Percentiles rank a stretch among this genome's conserved stretches.
These are phyloP conservation scores for Tetraneura akinire DNA, from an alignment of 1,140 invertebrate genomes.

Conservation along the genomic window DNA sequence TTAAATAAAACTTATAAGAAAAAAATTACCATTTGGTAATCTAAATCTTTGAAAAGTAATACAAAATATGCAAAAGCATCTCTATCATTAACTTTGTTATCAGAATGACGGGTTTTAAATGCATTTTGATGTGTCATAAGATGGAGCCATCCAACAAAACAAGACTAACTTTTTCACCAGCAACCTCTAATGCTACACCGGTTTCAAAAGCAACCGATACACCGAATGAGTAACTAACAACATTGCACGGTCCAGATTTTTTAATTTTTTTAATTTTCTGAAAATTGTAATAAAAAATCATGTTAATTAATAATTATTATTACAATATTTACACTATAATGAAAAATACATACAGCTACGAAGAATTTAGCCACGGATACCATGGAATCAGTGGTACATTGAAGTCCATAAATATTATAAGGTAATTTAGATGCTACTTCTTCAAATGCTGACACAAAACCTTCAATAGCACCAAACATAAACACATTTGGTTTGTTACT, in stretches of 20 bases:
- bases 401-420: constrained; percentile 83
- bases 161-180: constrained; percentile 67
- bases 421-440: constrained; percentile 71
- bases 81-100: constrained; percentile 58
- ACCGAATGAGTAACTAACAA: constrained; percentile 94
- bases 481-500: constrained; percentile 65
- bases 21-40: constrained; percentile 68
- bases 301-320: no score
- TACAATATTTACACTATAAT: background rate
- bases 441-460: constrained; percentile 71
- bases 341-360: constrained; percentile 62
- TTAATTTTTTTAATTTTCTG: constrained; percentile 76
- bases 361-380: constrained; percentile 77
- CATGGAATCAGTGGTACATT: constrained; percentile 80
- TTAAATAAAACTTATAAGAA: background rate
- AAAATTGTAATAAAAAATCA: constrained; percentile 22
- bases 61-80: constrained; percentile 78
- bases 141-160: constrained; percentile 87
- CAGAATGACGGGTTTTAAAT: constrained; percentile 64
- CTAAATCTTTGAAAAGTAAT: constrained; percentile 76
- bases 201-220: constrained; percentile 92
- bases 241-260: constrained; percentile 77
- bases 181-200: constrained; percentile 76
- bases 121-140: constrained; percentile 76
- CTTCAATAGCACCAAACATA: constrained; percentile 90